These are phyloP conservation scores for Thalassaphorura encarpata DNA, from an alignment of 1,140 invertebrate species.

Conservation along the genomic window DNA sequence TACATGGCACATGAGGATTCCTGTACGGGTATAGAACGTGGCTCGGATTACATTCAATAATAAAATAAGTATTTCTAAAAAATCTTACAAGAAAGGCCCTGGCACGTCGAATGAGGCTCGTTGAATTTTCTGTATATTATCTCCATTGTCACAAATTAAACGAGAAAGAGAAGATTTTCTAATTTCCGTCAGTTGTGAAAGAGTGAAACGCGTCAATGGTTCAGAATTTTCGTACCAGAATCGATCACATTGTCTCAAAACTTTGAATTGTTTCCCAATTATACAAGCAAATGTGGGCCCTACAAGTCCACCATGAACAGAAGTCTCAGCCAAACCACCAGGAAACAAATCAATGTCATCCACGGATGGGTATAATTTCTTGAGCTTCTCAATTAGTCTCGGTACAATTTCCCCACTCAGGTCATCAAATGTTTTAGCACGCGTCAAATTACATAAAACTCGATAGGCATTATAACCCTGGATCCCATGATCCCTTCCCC, in stretches of 20 bases:
- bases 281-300: constrained; percentile 50
- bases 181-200: constrained; percentile 59
- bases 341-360: constrained; percentile 50
- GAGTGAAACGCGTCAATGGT: constrained; percentile 44
- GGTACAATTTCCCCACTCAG: constrained; percentile 48
- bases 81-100: too few relatives aligned
- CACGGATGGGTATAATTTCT: constrained; percentile 40
- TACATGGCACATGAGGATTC: too few relatives aligned
- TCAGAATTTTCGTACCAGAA: constrained; percentile 65
- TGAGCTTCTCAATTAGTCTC: constrained; percentile 39
- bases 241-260: constrained; percentile 72
- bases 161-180: constrained; percentile 56
- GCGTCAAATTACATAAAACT: constrained; percentile 45
- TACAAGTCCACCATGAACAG: constrained; percentile 40
- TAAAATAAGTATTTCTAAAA: too few relatives aligned
- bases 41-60: too few relatives aligned
- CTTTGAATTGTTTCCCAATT: constrained; percentile 48
- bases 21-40: too few relatives aligned
- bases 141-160: constrained; percentile 67
- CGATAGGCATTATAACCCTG: constrained; percentile 53
- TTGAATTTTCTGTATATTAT: constrained; percentile 51
- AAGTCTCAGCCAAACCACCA: constrained; percentile 45
- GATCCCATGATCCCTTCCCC: constrained; percentile 55
- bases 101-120: constrained; percentile 46
- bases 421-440: constrained; percentile 60